These are phyloP conservation scores for Eustalomyia histrio DNA, from an alignment of 2,888 invertebrate genomes.

Conservation along the genomic window DNA sequence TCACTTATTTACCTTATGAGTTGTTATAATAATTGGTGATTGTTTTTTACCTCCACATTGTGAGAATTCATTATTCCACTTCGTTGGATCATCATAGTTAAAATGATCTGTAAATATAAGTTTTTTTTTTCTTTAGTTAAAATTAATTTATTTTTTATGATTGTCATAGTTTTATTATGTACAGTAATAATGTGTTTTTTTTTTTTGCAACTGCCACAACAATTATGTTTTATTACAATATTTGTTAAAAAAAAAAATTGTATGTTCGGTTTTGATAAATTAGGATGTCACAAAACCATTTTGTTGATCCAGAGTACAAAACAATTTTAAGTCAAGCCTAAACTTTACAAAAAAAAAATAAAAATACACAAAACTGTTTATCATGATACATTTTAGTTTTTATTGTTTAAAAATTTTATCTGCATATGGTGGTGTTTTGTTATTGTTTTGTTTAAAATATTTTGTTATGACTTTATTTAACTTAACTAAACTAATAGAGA, in stretches of 20 bases:
- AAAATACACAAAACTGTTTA: slow-evolving; percentile 1
- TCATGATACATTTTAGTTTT: not conserved
- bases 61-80: slow-evolving; percentile 82
- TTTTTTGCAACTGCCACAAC: not conserved
- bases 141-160: too few species aligned
- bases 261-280: not conserved
- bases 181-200: not conserved
- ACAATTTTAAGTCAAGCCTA: too few species aligned
- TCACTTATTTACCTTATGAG: slow-evolving; percentile 68
- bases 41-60: slow-evolving; percentile 84
- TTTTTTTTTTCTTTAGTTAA: too few species aligned
- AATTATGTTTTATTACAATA: slow-evolving; percentile 11
- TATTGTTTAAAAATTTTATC: slow-evolving; percentile 14
- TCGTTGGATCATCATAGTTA: slow-evolving; percentile 71
- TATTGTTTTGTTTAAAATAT: not conserved
- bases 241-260: not conserved
- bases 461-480: slow-evolving; percentile 5
- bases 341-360: too few species aligned
- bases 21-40: slow-evolving; percentile 80
- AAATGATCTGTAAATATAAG: slow-evolving; percentile 65
- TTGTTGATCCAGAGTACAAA: too few species aligned
- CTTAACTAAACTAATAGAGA: slow-evolving; percentile 23
- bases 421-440: slow-evolving; percentile 19
- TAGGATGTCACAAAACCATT: too few species aligned
- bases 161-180: too few species aligned